Conservation (phyloP, 2,888 invertebrate genomes). For the Oscheius myriophilus region DNA sequence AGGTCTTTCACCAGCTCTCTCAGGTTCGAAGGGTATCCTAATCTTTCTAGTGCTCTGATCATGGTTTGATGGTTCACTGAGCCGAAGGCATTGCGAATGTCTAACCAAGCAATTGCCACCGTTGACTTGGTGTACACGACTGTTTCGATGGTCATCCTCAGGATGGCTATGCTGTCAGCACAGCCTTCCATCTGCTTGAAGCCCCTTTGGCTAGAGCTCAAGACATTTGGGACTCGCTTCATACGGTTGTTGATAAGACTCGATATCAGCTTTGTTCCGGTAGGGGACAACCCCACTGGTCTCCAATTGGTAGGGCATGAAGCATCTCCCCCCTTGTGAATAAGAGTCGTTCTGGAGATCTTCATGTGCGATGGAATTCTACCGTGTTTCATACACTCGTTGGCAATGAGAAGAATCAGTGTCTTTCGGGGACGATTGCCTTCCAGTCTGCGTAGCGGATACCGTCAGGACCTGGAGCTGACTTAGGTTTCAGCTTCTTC, state of each 20-base stretch:
- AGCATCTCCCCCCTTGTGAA: not conserved
- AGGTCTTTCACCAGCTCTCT: not conserved
- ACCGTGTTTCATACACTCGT: not conserved
- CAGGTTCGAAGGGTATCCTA: not conserved
- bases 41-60: not conserved
- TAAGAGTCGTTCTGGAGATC: not conserved
- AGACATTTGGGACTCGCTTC: not conserved
- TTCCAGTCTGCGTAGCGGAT: not conserved
- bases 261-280: not conserved
- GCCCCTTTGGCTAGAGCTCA: not conserved
- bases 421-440: not conserved
- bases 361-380: not conserved
- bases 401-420: not conserved
- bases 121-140: not conserved
- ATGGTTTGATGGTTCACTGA: slow-evolving; percentile 32
- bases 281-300: not conserved
- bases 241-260: not conserved
- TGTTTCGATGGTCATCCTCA: slow-evolving; percentile 26
- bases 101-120: slow-evolving; percentile 30
- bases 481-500: no score
- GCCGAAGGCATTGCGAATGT: slow-evolving; percentile 33
- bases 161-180: slow-evolving; percentile 29
- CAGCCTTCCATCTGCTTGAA: slow-evolving; percentile 10
- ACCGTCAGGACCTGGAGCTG: not conserved
- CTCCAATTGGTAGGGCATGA: not conserved